Evolutionary conservation across 2,888 invertebrate species (phyloP), one percentile per base, ranked within the genome.

Genomic region (Ptilodon capucinus): DNA sequence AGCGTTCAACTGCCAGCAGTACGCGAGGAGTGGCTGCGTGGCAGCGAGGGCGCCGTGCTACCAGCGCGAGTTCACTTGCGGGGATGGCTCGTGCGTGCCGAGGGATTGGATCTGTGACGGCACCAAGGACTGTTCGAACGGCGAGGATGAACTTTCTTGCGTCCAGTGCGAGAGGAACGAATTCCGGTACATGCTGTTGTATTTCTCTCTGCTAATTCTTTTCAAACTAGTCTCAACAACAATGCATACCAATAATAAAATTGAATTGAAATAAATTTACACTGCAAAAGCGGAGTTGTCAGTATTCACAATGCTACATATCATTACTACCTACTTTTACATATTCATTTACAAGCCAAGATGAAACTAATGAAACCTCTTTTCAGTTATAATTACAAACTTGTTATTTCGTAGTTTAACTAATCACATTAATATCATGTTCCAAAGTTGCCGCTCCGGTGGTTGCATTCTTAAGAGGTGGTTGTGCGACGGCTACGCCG

Each of bases 21-120:
- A 94, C 73, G 92, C 93, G 0, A 92, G 91, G 39, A 83, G 83
- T 1, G 92, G 93, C 69, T 94, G 94, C 62, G 87, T 93, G 1
- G 90, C 89, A 0, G 80, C 86, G 1, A 76, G 73, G 21, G 75
- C 78, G 0, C 91, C 89, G 4, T 94, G 94, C 68, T 83, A 84
- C 46, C 68, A 74, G 1, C 90, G 91, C 35, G 94, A 94, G 79
- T 81, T 92, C 57, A 76, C 86, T 18, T 94, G 94, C 56, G 70
- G 76, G 0, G 94, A 94, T 60, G 92, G 92, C 0, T 86, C 92
- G 6, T 94, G 94, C 68, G 90, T 94, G 39, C 93, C 93, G 0
- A 71, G 88, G 8, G 92, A 93, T 51, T 94, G 94, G 93, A 81
- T 92, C 40, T 95, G 95, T 66, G 94, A 94, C 59, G 92, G 92